Evolutionary conservation across 1,140 invertebrate species (phyloP).

Genomic region (Eriosoma lanigerum): DNA sequence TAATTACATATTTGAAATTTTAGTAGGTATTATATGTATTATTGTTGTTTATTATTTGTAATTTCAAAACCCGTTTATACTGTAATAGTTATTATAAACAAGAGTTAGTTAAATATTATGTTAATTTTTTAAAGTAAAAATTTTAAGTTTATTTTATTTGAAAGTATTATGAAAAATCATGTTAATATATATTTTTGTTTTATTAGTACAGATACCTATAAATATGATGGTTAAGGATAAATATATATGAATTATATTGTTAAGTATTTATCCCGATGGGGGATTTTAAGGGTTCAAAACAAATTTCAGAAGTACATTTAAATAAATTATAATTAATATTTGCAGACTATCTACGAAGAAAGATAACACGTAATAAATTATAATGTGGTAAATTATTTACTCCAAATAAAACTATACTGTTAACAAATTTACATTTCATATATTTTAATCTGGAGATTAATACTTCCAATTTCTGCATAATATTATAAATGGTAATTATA

Average conservation of each 20-base stretch:
- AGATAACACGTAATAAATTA: constrained; percentile 1
- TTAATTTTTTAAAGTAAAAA: no score
- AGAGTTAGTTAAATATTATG: no score
- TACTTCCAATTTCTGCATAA: no score
- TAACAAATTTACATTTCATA: no score
- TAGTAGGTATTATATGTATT: no score
- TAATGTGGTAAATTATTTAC: not conserved
- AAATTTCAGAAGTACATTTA: not conserved
- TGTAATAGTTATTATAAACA: no score
- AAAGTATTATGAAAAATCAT: not conserved
- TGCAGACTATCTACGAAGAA: not conserved
- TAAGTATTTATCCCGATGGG: not conserved
- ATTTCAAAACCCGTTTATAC: no score
- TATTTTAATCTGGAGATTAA: no score
- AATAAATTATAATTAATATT: constrained; percentile 15
- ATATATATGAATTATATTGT: not conserved
- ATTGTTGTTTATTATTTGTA: no score
- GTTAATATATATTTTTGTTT: not conserved
- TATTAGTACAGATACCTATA: not conserved
- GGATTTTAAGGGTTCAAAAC: constrained; percentile 12
- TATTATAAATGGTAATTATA: no score
- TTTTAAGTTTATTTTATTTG: no score
- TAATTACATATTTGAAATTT: no score
- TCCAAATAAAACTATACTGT: not conserved
- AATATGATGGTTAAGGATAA: not conserved